A percentile compares a stretch with the other conserved stretches of the same genome.
Conservation (phyloP, 2,113 vertebrate species). For the Forbesichthys agassizii region DNA sequence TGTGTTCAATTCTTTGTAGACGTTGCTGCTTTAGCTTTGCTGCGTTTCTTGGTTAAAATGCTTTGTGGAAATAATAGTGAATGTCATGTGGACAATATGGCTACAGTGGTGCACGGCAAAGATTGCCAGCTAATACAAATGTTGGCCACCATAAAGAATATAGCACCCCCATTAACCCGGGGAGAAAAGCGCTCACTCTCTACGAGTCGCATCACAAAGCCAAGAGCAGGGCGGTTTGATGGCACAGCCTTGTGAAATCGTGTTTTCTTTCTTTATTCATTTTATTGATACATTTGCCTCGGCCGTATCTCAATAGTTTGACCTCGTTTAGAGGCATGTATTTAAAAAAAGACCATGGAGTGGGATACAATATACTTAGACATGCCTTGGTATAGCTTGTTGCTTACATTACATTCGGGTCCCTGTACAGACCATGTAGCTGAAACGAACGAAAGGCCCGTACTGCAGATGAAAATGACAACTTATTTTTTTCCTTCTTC, state of each 20-base stretch:
- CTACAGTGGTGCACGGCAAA: conserved; percentile 25
- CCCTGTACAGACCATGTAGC: not conserved
- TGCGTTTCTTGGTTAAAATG: conserved; percentile 36
- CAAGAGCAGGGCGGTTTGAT: conserved; percentile 25
- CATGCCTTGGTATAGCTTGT: conserved; percentile 59
- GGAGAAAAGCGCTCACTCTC: conserved; percentile 21
- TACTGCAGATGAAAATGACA: conserved; percentile 29
- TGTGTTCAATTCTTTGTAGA: conserved; percentile 39
- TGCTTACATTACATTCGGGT: conserved; percentile 32
- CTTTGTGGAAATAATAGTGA: conserved; percentile 45
- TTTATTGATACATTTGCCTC: conserved; percentile 1
- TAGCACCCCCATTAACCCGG: conserved; percentile 9
- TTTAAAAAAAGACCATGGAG: not conserved
- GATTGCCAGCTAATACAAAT: conserved; percentile 33
- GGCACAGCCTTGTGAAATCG: conserved; percentile 22
- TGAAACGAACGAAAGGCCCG: conserved; percentile 16
- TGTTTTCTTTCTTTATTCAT: not conserved
- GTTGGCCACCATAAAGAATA: conserved; percentile 33
- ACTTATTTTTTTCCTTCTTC: not conserved
- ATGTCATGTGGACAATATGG: conserved; percentile 48
- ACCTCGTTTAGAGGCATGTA: not conserved
- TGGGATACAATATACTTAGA: conserved; percentile 33
- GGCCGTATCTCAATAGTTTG: conserved; percentile 4
- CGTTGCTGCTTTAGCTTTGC: conserved; percentile 3
- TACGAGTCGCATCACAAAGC: conserved; percentile 39